Percentiles rank a stretch among this genome's conserved stretches.
phyloP scores from a whole-genome alignment of 2,888 invertebrate species.

The Limenitis camilla region DNA sequence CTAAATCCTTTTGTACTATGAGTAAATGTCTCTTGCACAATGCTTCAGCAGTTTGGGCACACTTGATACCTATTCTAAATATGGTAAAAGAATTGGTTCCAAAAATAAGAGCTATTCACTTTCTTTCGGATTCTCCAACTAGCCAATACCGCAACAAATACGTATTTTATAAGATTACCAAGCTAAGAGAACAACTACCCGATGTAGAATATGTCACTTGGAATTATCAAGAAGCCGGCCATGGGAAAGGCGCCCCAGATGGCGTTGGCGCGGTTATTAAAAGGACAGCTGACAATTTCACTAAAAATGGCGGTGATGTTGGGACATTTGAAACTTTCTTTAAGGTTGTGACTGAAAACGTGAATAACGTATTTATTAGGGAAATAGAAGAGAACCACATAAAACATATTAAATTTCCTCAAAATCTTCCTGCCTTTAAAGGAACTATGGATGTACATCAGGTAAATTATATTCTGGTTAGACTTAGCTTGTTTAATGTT shows the following conservation, averaged over 20 bases:
- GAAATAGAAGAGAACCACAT: no score
- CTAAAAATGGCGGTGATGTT: conserved; percentile 9
- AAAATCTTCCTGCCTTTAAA: no score
- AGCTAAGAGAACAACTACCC: conserved; percentile 12
- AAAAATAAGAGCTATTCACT: conserved; percentile 18
- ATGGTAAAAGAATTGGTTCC: no score
- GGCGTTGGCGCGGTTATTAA: conserved; percentile 22
- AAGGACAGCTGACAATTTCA: conserved; percentile 15
- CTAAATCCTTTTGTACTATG: conserved; percentile 17
- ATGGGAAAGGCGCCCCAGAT: conserved; percentile 25
- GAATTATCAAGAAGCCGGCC: conserved; percentile 23
- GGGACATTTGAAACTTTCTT: conserved; percentile 5
- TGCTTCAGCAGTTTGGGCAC: conserved; percentile 21
- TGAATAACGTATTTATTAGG: no score
- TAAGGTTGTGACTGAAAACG: no score
- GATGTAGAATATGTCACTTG: conserved; percentile 17
- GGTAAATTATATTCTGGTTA: no score
- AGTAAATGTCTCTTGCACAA: conserved; percentile 18
- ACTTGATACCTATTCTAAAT: conserved; percentile 19
- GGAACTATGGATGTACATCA: no score
- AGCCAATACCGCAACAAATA: conserved; percentile 22
- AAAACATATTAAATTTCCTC: no score
- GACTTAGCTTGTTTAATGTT: no score
- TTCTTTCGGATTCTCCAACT: conserved; percentile 15
- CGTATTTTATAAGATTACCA: conserved; percentile 15